Evolutionary conservation across 2,888 invertebrate genomes (phyloP).

Genomic region (Nymphalis c-album): DNA sequence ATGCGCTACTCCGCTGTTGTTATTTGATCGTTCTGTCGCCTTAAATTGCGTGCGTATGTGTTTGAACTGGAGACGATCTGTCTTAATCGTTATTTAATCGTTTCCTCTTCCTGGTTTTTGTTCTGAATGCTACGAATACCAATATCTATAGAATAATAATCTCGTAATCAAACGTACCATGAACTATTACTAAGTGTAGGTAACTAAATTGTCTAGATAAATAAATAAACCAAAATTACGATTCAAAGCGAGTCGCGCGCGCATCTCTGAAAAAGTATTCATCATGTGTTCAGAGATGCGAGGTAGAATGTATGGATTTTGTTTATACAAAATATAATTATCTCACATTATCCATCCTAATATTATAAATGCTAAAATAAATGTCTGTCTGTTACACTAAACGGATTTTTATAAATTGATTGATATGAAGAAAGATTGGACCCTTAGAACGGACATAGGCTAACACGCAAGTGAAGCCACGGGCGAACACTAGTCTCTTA

Average conservation of each 20-base stretch:
- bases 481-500: too few relatives aligned
- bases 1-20: conserved; percentile 6
- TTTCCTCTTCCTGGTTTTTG: conserved; percentile 44
- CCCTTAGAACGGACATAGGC: too few relatives aligned
- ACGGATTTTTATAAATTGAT: too few relatives aligned
- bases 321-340: not conserved
- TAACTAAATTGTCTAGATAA: not conserved
- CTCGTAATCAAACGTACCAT: not conserved
- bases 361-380: too few relatives aligned
- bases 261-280: too few relatives aligned
- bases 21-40: conserved; percentile 38
- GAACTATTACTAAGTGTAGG: not conserved
- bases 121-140: conserved; percentile 3
- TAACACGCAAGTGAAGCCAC: too few relatives aligned
- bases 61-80: conserved; percentile 41
- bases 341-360: not conserved
- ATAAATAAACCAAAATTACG: too few relatives aligned
- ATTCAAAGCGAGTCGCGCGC: too few relatives aligned
- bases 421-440: too few relatives aligned
- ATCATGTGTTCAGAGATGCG: too few relatives aligned
- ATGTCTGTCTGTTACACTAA: too few relatives aligned
- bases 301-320: too few relatives aligned
- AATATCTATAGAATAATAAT: not conserved
- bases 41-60: conserved; percentile 45
- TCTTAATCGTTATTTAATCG: conserved; percentile 33